Evolutionary conservation across 2,113 vertebrate genomes (phyloP), one percentile per base, ranked within the genome.

Genomic region (Lepus timidus): DNA sequence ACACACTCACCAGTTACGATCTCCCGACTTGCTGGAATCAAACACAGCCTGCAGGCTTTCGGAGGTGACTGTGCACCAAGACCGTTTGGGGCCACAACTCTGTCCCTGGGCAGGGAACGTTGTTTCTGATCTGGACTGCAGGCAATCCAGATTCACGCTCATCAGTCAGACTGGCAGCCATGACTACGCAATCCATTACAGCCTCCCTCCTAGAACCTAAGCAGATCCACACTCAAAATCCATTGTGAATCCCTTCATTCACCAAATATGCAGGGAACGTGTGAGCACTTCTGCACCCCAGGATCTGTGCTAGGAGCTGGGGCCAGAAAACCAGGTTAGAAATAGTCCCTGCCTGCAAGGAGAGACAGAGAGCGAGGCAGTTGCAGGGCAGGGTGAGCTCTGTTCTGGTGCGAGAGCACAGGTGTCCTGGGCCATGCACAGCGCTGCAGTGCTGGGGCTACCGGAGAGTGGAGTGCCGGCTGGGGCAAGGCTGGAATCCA

Each of bases 21-120:
- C 90, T 78, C 85, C 62, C 70, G 52, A 83, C 70, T 83, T 81
- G 33, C 39, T 33, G 14, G 33, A 62, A 67, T 67, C 71, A 93
- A 0, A 0, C 16, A 84, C 23, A 91, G 68, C 36, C 12, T 58
- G 33, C 25, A 67, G 55, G 20, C 11, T 65, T 73, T 39, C 25
- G 13, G 62, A 78, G 39, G 12, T n/a, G 6, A 20, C 51, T 74
- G 19, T 51, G 25, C 9, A 13, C 29, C 27, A 52, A 39, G 33
- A 44, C 10, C 55, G 33, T 93, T 51, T 58, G 39, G 22, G 39
- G 22, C 12, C 71, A 64, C 25, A 25, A 64, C 36, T 81, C 76
- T 58, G 27, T n/a, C 67, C 51, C 7, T 33, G 27, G 51, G 27
- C 29, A 81, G 22, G 13, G n/a, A 61, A 29, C 25, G 16, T 19